Evolutionary conservation across 1,140 invertebrate species (phyloP).

Genomic region (Pachypsylla venusta): DNA sequence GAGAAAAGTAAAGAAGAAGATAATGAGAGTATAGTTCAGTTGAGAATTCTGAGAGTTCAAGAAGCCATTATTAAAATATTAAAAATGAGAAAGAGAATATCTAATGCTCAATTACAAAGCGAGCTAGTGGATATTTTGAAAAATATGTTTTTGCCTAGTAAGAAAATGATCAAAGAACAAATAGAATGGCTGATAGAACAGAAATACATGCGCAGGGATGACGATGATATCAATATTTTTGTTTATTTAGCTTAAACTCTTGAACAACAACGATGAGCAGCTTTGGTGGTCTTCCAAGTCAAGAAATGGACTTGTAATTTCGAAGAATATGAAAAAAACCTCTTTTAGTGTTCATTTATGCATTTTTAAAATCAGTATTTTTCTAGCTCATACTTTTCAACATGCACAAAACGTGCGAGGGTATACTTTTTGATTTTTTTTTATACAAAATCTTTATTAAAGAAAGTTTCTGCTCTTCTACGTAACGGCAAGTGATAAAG

Average conservation of each 20-base stretch:
- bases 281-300: no score
- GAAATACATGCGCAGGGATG: slow-evolving; percentile 91
- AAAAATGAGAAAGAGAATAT: slow-evolving; percentile 91
- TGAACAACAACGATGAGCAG: no score
- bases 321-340: no score
- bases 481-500: no score
- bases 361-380: no score
- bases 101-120: slow-evolving; percentile 85
- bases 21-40: slow-evolving; percentile 92
- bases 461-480: no score
- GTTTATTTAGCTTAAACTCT: slow-evolving; percentile 82
- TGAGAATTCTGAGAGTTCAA: slow-evolving; percentile 78
- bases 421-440: no score
- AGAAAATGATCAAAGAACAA: slow-evolving; percentile 99
- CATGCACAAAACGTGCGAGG: no score
- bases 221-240: slow-evolving; percentile 95
- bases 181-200: slow-evolving; percentile 98
- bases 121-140: slow-evolving; percentile 96
- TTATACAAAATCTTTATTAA: no score
- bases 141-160: slow-evolving; percentile 97
- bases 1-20: slow-evolving; percentile 92
- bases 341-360: no score
- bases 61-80: slow-evolving; percentile 98
- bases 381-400: no score
- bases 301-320: no score